These are phyloP conservation scores for Bubo scandiacus DNA, from an alignment of 2,113 vertebrate genomes.

Conservation along the genomic window DNA sequence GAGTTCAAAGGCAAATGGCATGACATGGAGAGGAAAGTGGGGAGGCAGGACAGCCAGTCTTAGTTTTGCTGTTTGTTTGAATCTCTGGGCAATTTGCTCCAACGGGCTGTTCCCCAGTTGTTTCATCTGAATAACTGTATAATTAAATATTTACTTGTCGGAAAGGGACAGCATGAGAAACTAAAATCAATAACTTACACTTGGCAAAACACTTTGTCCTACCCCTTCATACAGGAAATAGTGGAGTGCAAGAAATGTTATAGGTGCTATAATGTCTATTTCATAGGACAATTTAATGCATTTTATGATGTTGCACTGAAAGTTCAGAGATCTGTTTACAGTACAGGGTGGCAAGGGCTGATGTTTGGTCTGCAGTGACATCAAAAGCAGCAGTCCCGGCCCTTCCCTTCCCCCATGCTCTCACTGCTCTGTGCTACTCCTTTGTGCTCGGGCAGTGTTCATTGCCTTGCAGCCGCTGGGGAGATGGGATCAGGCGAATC, in stretches of 20 bases:
- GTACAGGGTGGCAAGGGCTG: neutral
- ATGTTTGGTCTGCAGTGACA: neutral
- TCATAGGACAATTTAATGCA: neutral
- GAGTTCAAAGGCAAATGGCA: neutral
- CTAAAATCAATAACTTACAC: neutral
- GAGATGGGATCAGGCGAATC: neutral
- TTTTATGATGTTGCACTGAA: neutral
- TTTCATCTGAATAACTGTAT: neutral
- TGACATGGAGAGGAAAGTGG: neutral
- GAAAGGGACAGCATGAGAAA: neutral
- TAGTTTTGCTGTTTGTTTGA: neutral
- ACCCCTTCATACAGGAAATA: neutral
- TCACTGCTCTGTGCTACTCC: neutral
- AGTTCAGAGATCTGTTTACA: slow-evolving; percentile 12
- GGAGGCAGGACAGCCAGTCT: neutral
- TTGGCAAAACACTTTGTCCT: neutral
- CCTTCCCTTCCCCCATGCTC: neutral
- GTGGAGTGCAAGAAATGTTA: neutral
- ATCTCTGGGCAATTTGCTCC: neutral
- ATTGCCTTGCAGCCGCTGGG: neutral
- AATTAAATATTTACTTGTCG: neutral
- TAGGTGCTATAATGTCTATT: neutral
- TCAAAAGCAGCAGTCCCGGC: neutral
- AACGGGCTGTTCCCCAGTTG: neutral
- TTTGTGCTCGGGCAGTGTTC: neutral